phyloP scores from a whole-genome alignment of 2,113 vertebrate species.

The Oceanites oceanicus region DNA sequence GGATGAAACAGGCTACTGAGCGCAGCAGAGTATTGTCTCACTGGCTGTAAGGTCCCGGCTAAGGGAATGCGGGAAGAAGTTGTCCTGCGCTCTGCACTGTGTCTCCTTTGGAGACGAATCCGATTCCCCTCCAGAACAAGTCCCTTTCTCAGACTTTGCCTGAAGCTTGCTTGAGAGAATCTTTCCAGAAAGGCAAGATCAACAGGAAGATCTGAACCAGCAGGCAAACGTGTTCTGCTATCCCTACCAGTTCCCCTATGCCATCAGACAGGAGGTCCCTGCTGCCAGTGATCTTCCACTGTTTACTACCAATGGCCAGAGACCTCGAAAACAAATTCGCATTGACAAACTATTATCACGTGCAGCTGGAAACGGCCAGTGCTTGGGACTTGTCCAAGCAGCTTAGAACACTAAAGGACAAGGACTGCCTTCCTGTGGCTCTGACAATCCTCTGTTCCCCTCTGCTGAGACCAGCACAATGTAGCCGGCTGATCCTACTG shows the following conservation, averaged over 20 bases:
- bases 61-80: background rate
- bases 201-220: slow-evolving; percentile 26
- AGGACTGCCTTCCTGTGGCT: slow-evolving; percentile 25
- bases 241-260: background rate
- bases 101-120: background rate
- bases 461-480: slow-evolving; percentile 36
- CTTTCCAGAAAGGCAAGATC: slow-evolving; percentile 52
- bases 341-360: slow-evolving; percentile 15
- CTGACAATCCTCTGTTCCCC: background rate
- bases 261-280: background rate
- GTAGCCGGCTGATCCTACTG: background rate
- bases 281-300: slow-evolving; percentile 16
- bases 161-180: background rate
- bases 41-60: background rate
- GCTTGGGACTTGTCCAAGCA: slow-evolving; percentile 60
- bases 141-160: background rate
- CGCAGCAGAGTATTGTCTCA: background rate
- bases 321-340: slow-evolving; percentile 39
- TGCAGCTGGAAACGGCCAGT: slow-evolving; percentile 45
- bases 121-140: background rate
- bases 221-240: background rate
- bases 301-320: background rate
- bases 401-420: slow-evolving; percentile 31
- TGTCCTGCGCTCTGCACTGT: background rate
- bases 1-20: background rate